Evolutionary conservation across 1,140 invertebrate species (phyloP).

Genomic region (Dendroctonus ponderosae): DNA sequence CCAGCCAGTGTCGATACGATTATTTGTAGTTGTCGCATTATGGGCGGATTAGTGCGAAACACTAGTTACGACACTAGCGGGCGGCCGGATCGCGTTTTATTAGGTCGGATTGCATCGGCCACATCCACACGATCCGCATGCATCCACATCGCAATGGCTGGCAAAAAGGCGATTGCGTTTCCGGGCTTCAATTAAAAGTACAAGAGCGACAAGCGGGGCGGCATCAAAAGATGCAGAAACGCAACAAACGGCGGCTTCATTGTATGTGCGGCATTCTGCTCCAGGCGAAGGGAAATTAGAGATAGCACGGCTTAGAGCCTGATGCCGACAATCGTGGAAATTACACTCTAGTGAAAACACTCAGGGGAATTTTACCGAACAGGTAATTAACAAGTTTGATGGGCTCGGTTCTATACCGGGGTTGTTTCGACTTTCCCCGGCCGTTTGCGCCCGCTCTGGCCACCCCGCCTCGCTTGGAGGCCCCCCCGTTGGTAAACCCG

Average conservation of each 20-base stretch:
- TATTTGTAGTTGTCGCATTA: constrained; percentile 28
- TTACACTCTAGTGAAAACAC: constrained; percentile 48
- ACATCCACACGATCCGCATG: background rate
- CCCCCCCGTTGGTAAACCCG: too few species aligned
- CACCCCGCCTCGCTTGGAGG: too few species aligned
- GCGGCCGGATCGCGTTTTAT: background rate
- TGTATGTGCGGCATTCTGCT: constrained; percentile 31
- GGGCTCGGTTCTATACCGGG: constrained; percentile 44
- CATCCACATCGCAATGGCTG: background rate
- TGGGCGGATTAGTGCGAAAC: constrained; percentile 23
- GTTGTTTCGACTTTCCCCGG: constrained; percentile 3
- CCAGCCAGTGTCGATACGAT: constrained; percentile 18
- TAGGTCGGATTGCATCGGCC: background rate
- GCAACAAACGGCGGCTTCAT: constrained; percentile 31
- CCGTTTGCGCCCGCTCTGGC: too few species aligned
- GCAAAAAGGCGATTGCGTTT: background rate
- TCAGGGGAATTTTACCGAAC: constrained; percentile 50
- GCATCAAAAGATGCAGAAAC: constrained; percentile 25
- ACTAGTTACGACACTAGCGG: constrained; percentile 1
- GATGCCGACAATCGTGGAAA: constrained; percentile 51
- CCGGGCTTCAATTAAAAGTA: constrained; percentile 27
- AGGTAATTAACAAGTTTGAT: constrained; percentile 53
- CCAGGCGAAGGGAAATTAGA: constrained; percentile 45
- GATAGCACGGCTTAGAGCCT: constrained; percentile 44
- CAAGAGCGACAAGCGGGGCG: constrained; percentile 6